These are phyloP conservation scores for Pseudoips prasinana DNA, from an alignment of 2,888 invertebrate genomes.

Conservation along the genomic window DNA sequence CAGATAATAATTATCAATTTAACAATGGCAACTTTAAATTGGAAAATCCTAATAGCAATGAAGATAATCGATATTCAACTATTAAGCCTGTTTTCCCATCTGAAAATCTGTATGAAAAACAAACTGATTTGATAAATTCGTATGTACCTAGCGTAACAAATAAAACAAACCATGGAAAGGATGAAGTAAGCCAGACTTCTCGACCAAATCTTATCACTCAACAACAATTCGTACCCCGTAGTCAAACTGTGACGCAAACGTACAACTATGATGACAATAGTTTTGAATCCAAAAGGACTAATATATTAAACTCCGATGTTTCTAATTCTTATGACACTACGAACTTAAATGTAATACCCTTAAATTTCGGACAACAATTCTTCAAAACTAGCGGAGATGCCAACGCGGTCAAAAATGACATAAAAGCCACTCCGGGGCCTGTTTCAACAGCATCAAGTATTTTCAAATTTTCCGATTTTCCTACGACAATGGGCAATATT, in stretches of 20 bases:
- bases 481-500: constrained; percentile 12
- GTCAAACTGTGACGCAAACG: constrained; percentile 53
- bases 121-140: constrained; percentile 5
- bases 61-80: constrained; percentile 14
- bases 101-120: constrained; percentile 10
- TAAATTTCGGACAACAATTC: constrained; percentile 21
- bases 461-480: neutral
- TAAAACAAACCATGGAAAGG: constrained; percentile 5
- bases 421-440: neutral
- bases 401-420: neutral
- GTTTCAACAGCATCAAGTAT: neutral
- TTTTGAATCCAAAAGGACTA: constrained; percentile 45
- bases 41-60: constrained; percentile 7
- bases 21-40: constrained; percentile 13
- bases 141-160: constrained; percentile 2
- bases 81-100: constrained; percentile 1
- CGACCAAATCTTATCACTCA: constrained; percentile 50
- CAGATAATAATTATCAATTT: constrained; percentile 13
- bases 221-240: constrained; percentile 49
- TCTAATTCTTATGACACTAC: constrained; percentile 9
- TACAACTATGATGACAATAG: constrained; percentile 54
- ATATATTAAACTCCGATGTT: constrained; percentile 25
- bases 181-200: constrained; percentile 17
- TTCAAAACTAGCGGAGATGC: constrained; percentile 17
- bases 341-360: constrained; percentile 26